Conservation (phyloP, 2,113 vertebrate genomes). For the Nematolebias whitei region DNA sequence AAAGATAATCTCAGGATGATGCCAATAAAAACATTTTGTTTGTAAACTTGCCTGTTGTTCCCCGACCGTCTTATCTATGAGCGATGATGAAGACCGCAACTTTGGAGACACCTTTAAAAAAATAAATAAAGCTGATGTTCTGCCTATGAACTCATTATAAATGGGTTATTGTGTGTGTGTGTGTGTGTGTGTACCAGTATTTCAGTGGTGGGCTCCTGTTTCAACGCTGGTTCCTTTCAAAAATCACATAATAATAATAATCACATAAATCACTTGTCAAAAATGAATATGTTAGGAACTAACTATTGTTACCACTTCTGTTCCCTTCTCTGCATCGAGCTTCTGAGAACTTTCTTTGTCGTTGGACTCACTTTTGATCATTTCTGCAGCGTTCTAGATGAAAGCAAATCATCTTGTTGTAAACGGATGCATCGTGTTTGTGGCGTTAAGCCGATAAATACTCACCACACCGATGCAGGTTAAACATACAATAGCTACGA, state of each 20-base stretch:
- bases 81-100: constrained; percentile 21
- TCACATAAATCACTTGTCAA: too few species aligned
- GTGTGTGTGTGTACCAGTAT: constrained; percentile 39
- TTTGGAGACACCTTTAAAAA: constrained; percentile 6
- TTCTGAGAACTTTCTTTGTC: constrained; percentile 26
- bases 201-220: constrained; percentile 37
- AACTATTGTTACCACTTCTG: background rate
- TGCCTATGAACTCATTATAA: background rate
- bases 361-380: constrained; percentile 2
- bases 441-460: constrained; percentile 6
- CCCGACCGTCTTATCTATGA: constrained; percentile 14
- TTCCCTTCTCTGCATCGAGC: constrained; percentile 23
- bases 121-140: background rate
- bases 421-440: background rate
- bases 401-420: constrained; percentile 18
- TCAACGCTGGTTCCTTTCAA: constrained; percentile 6
- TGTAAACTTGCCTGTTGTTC: constrained; percentile 31
- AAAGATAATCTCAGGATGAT: too few species aligned
- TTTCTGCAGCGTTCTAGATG: constrained; percentile 22
- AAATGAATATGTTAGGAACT: background rate
- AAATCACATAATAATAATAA: background rate
- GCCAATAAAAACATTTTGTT: background rate
- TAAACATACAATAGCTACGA: too few species aligned
- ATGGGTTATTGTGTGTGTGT: background rate
- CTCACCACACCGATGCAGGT: background rate